A percentile compares a stretch with the other conserved stretches of the same genome.
phyloP scores from a whole-genome alignment of 2,888 invertebrate genomes.

The Tipula vernalis region DNA sequence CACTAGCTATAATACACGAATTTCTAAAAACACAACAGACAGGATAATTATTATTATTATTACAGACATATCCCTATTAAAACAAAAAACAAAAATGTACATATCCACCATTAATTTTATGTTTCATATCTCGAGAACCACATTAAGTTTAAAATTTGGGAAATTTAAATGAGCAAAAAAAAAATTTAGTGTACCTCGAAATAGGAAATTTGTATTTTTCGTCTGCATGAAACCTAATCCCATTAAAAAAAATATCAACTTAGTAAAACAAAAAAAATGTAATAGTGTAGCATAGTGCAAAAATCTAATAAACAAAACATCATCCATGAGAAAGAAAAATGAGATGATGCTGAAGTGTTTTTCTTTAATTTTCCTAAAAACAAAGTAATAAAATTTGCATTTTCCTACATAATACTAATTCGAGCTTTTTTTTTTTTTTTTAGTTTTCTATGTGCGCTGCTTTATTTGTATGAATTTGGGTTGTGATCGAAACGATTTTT shows the following conservation, averaged over 20 bases:
- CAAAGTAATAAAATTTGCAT: slow-evolving; percentile 4
- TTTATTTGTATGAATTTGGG: background rate
- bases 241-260: background rate
- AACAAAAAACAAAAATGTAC: background rate
- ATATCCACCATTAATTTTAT: background rate
- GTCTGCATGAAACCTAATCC: background rate
- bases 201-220: background rate
- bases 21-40: background rate
- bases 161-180: background rate
- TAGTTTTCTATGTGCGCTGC: background rate
- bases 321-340: background rate
- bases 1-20: background rate
- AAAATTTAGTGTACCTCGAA: background rate
- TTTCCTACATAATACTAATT: background rate
- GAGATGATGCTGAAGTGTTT: background rate
- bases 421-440: background rate
- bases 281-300: background rate
- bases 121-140: background rate
- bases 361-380: background rate
- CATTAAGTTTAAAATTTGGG: background rate
- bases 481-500: background rate
- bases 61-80: background rate
- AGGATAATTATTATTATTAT: background rate
- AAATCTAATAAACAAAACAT: background rate
- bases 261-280: background rate